Conservation (phyloP, 2,797 vertebrate genomes). For the Acrossocheilus fasciatus region DNA sequence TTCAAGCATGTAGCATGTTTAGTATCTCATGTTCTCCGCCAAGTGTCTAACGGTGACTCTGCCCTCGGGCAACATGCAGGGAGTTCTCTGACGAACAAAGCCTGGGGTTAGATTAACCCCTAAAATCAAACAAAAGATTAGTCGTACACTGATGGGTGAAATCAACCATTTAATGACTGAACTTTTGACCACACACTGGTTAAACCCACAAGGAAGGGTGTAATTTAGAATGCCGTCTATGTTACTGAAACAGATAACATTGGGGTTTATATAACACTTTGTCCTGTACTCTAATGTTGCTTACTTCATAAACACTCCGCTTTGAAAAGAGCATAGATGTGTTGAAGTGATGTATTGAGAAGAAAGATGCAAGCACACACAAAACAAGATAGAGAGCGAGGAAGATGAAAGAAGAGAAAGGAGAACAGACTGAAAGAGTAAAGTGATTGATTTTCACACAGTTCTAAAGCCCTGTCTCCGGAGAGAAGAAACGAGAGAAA, state of each 20-base stretch:
- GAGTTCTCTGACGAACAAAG: constrained; percentile 7
- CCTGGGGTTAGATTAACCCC: constrained; percentile 30
- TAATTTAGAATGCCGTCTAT: background rate
- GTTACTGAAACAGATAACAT: background rate
- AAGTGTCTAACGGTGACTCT: background rate
- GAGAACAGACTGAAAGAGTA: constrained; percentile 56
- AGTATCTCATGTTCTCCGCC: background rate
- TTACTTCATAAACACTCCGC: background rate
- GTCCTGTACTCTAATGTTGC: background rate
- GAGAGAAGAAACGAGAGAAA: constrained; percentile 60
- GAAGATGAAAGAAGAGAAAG: constrained; percentile 41
- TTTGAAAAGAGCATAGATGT: constrained; percentile 29
- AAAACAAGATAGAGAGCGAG: background rate
- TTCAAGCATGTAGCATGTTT: background rate
- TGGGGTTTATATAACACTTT: background rate
- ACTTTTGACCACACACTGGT: background rate
- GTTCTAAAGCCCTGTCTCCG: constrained; percentile 72
- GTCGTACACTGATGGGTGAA: constrained; percentile 65
- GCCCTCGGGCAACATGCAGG: background rate
- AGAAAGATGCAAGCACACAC: constrained; percentile 16
- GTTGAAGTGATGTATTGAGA: constrained; percentile 10
- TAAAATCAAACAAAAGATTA: constrained; percentile 29
- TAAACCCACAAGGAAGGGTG: background rate
- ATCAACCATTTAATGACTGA: constrained; percentile 70
- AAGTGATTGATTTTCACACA: constrained; percentile 80